Evolutionary conservation across 2,113 vertebrate genomes (phyloP), one percentile per base, ranked within the genome.

Genomic region (Pelecanoides urinatrix): DNA sequence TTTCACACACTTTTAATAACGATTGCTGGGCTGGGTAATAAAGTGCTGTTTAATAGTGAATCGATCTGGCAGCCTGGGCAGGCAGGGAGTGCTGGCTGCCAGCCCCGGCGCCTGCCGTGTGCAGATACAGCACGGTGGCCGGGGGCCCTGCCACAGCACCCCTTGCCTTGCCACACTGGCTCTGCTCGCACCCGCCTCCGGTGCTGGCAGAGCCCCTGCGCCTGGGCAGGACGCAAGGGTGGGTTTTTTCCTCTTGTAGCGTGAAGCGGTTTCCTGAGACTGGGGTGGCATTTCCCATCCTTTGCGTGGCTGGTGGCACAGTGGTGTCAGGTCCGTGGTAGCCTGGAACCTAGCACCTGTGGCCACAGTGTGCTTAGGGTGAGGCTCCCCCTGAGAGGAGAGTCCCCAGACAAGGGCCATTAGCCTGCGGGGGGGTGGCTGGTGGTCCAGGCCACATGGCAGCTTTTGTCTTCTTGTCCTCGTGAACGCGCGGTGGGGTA

Each of bases 21-120:
- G 32, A 90, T 92, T 71, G 45, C 70, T 50, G 74, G 73, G 49
- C 93, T 88, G 80, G 29, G 38, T 78, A 95, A 95, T 96, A 87
- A 97, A 97, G 16, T 53, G 77, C 86, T n/a, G n/a, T 82, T 96
- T 95, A 97, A 94, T 44, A 70, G 87, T 3, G 40, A 79, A 97
- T 96, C 42, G 32, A 97, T 96, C 82, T 29, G 79, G 76, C 90
- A 71, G 61, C 32, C 66, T n/a, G 14, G 62, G 63, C 5, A 0
- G 52, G 80, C 45, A 32, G 50, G 44, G 75, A 87, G 52, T 2
- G 11, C 83, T 86, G 91, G 18, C 61, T 40, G 56, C 82, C 88
- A 91, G 72, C 86, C 18, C 23, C 21, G 7, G 53, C 2, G 4
- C 34, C 80, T 63, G 65, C 85, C 2, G 3, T 1, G 3, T 0